Evolutionary conservation across 2,113 vertebrate genomes (phyloP).

Genomic region (Fregata magnificens): DNA sequence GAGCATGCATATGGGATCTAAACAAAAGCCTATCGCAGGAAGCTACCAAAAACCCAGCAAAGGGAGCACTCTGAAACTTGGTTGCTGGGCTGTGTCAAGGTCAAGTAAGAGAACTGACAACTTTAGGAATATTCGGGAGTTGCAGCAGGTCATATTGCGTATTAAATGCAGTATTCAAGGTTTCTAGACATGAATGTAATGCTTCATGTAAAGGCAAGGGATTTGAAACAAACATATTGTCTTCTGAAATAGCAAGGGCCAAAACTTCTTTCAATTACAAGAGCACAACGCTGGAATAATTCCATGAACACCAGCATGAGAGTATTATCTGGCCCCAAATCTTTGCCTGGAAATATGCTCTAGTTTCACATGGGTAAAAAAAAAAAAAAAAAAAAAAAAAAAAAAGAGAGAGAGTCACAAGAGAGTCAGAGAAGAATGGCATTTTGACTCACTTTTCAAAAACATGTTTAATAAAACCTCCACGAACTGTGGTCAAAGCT

Average conservation of each 20-base stretch:
- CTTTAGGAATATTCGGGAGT: not conserved
- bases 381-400: not conserved
- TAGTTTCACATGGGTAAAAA: not conserved
- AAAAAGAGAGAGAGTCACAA: not conserved
- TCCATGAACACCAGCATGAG: not conserved
- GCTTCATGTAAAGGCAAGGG: not conserved
- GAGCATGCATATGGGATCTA: not conserved
- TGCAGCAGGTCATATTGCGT: not conserved
- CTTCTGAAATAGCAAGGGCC: not conserved
- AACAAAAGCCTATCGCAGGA: not conserved
- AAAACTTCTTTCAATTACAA: not conserved
- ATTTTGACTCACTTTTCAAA: constrained; percentile 58
- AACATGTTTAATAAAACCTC: constrained; percentile 58
- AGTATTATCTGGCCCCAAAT: constrained; percentile 43
- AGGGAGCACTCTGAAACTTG: not conserved
- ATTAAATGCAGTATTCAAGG: not conserved
- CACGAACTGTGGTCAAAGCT: constrained; percentile 46
- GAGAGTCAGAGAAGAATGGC: constrained; percentile 30
- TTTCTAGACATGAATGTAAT: not conserved
- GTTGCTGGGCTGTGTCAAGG: not conserved
- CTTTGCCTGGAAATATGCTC: constrained; percentile 9
- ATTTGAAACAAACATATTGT: not conserved
- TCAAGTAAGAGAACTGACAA: not conserved
- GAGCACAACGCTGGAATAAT: not conserved
- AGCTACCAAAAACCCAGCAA: not conserved